These are phyloP conservation scores for Urocyon cinereoargenteus DNA, from an alignment of 2,797 vertebrate genomes.

Conservation along the genomic window DNA sequence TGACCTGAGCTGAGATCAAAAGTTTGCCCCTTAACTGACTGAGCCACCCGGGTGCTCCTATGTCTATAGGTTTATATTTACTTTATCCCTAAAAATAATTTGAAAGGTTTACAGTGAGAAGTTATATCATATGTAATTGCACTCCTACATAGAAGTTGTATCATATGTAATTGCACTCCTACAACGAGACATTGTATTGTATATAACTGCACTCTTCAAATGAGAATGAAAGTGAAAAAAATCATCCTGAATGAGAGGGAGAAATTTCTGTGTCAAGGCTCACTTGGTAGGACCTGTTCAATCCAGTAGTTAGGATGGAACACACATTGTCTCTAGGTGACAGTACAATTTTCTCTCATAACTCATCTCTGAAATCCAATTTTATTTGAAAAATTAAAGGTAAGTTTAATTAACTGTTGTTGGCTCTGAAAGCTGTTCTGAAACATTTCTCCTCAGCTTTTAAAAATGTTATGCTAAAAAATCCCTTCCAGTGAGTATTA, in stretches of 20 bases:
- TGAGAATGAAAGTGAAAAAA: not conserved
- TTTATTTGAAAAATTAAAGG: not conserved
- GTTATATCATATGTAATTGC: not conserved
- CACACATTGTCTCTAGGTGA: not conserved
- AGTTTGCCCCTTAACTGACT: not conserved
- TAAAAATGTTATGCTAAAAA: not conserved
- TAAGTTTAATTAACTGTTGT: not conserved
- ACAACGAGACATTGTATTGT: not conserved
- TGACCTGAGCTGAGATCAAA: not conserved
- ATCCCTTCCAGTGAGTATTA: not conserved
- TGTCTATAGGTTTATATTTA: not conserved
- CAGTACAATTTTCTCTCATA: not conserved
- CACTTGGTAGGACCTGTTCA: not conserved
- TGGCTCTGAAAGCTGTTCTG: not conserved
- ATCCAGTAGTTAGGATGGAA: not conserved
- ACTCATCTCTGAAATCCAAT: not conserved
- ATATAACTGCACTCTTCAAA: not conserved
- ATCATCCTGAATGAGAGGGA: not conserved
- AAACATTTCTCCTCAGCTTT: not conserved
- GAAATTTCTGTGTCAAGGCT: not conserved
- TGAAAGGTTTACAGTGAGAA: not conserved
- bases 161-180: not conserved
- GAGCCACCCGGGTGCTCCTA: not conserved
- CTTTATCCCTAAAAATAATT: constrained; percentile 6
- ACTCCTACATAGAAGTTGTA: not conserved